Evolutionary conservation across 2,888 invertebrate species (phyloP).

Genomic region (Noctua janthe): DNA sequence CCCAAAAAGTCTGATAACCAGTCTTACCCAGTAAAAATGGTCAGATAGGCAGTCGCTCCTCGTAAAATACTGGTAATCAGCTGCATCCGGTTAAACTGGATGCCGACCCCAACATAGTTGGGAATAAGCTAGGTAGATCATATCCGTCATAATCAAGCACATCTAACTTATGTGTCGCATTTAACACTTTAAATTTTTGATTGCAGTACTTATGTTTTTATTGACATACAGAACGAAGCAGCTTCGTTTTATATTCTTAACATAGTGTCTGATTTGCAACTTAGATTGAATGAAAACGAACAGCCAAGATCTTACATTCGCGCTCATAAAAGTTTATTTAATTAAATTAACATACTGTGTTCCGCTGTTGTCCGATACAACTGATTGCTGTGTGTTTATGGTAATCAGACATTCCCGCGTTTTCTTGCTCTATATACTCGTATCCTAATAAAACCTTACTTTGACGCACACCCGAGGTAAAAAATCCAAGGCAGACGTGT

Average conservation of each 20-base stretch:
- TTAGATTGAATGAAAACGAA: neutral
- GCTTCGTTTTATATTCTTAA: no score
- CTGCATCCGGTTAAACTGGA: no score
- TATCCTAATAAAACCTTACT: no score
- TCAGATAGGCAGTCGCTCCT: no score
- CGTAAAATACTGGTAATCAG: no score
- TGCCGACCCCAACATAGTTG: no score
- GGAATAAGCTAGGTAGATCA: no score
- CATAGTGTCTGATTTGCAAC: neutral
- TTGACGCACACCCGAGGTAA: no score
- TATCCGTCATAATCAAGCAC: neutral
- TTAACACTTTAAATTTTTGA: neutral
- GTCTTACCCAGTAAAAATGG: no score
- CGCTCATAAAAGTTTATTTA: constrained; percentile 19
- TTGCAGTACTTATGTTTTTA: neutral
- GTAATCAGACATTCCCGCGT: constrained; percentile 19
- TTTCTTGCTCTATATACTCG: constrained; percentile 12
- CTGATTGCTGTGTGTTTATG: constrained; percentile 43
- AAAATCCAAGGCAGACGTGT: no score
- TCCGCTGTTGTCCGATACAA: constrained; percentile 18
- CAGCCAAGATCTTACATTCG: neutral
- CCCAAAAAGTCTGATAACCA: no score
- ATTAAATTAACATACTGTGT: constrained; percentile 41
- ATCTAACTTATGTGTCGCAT: neutral
- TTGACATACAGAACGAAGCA: neutral